Evolutionary conservation across 2,113 vertebrate genomes (phyloP).

Genomic region (Chauna torquata): DNA sequence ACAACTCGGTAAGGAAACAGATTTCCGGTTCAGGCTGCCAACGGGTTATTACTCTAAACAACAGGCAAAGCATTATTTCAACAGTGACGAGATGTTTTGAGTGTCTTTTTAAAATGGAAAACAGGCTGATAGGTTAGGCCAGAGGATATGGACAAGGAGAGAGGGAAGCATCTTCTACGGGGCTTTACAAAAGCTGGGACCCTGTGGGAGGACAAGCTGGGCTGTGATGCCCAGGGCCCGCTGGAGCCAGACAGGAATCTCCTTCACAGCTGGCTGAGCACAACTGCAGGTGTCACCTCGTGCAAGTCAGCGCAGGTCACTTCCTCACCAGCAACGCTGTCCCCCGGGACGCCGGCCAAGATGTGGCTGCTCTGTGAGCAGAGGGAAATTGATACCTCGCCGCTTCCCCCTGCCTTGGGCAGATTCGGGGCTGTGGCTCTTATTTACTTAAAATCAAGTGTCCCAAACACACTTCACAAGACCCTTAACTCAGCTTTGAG

Average conservation of each 20-base stretch:
- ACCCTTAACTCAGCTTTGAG: not conserved
- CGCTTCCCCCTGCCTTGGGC: not conserved
- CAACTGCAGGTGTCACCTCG: conserved; percentile 44
- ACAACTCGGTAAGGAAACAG: conserved; percentile 65
- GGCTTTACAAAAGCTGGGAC: not conserved
- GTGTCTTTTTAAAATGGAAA: conserved; percentile 62
- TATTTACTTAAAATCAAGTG: not conserved
- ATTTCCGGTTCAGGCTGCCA: conserved; percentile 69
- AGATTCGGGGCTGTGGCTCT: not conserved
- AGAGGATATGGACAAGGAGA: not conserved
- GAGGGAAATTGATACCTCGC: not conserved
- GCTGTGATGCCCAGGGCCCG: not conserved
- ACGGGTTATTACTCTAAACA: conserved; percentile 66
- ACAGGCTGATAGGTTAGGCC: conserved; percentile 28
- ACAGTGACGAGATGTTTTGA: conserved; percentile 64
- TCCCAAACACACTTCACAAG: not conserved
- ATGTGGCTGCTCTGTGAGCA: not conserved
- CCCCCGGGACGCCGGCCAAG: not conserved
- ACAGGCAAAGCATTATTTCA: conserved; percentile 68
- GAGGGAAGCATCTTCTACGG: not conserved
- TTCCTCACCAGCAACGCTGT: not conserved
- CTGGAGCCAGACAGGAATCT: not conserved
- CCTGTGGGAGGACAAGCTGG: not conserved
- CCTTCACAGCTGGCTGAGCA: not conserved
- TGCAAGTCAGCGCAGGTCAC: not conserved